phyloP scores from a whole-genome alignment of 1,140 invertebrate genomes.

The Microplitis demolitor region DNA sequence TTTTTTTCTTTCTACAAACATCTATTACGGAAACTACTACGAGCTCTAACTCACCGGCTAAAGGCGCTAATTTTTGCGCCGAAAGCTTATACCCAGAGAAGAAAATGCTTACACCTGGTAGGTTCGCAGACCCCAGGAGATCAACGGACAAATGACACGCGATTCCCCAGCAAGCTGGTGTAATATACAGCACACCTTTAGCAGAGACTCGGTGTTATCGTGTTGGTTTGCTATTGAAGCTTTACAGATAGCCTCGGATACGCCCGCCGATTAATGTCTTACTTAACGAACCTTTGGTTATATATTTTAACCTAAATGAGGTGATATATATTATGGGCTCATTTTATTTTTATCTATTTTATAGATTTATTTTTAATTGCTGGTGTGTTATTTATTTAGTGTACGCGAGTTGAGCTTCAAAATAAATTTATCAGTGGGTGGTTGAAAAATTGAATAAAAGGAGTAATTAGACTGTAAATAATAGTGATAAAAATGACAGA shows the following conservation, averaged over 20 bases:
- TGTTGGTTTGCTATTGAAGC: not conserved
- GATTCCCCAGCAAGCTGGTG: slow-evolving; percentile 45
- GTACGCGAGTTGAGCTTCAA: no score
- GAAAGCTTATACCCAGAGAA: slow-evolving; percentile 42
- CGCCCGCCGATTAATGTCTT: slow-evolving; percentile 55
- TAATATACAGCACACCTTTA: not conserved
- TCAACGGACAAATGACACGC: slow-evolving; percentile 63
- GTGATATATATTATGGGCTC: no score
- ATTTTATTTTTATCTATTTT: not conserved
- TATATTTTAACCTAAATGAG: no score
- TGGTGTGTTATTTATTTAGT: no score
- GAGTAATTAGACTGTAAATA: slow-evolving; percentile 57
- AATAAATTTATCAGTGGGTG: not conserved
- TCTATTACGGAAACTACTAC: not conserved
- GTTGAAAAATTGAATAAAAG: not conserved
- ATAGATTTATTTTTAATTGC: no score
- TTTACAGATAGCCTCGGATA: slow-evolving; percentile 51
- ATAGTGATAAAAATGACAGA: slow-evolving; percentile 60
- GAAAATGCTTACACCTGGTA: slow-evolving; percentile 48
- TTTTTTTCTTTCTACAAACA: slow-evolving; percentile 1
- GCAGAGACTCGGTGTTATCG: not conserved
- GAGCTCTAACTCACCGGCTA: not conserved
- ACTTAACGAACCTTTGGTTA: slow-evolving; percentile 40
- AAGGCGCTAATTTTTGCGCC: slow-evolving; percentile 54
- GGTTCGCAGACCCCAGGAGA: slow-evolving; percentile 56